Conservation (phyloP, 1,140 invertebrate species). For the Diachasmimorpha longicaudata region DNA sequence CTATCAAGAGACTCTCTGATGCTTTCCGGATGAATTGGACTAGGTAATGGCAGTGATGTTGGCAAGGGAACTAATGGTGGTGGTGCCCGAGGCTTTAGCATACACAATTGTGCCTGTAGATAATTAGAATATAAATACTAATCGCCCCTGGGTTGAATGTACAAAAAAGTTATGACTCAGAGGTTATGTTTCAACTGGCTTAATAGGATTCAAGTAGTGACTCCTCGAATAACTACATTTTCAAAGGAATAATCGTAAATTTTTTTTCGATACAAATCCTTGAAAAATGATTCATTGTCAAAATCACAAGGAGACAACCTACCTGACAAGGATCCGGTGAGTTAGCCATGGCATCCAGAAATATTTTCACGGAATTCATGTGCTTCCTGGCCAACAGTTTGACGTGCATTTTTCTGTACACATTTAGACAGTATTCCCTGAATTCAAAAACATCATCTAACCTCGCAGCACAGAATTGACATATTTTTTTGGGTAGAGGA, state of each 20-base stretch:
- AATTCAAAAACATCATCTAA: constrained; percentile 51
- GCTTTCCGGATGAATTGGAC: background rate
- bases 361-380: constrained; percentile 44
- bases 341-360: constrained; percentile 48
- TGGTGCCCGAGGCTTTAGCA: constrained; percentile 47
- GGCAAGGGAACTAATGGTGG: constrained; percentile 51
- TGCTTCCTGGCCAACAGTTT: constrained; percentile 37
- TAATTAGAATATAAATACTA: background rate
- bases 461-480: constrained; percentile 52
- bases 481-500: constrained; percentile 53
- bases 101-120: constrained; percentile 47
- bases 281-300: too few species aligned
- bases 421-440: constrained; percentile 46
- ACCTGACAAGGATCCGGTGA: constrained; percentile 54
- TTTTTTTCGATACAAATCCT: too few species aligned
- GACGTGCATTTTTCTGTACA: constrained; percentile 48
- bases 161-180: too few species aligned
- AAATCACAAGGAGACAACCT: background rate
- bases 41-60: constrained; percentile 33
- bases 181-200: too few species aligned
- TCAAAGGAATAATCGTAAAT: too few species aligned
- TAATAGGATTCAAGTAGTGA: too few species aligned
- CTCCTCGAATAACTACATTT: too few species aligned
- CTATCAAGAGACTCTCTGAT: constrained; percentile 18
- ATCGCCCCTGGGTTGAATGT: too few species aligned